Conservation (phyloP, 2,113 vertebrate genomes). For the Sceloporus undulatus region DNA sequence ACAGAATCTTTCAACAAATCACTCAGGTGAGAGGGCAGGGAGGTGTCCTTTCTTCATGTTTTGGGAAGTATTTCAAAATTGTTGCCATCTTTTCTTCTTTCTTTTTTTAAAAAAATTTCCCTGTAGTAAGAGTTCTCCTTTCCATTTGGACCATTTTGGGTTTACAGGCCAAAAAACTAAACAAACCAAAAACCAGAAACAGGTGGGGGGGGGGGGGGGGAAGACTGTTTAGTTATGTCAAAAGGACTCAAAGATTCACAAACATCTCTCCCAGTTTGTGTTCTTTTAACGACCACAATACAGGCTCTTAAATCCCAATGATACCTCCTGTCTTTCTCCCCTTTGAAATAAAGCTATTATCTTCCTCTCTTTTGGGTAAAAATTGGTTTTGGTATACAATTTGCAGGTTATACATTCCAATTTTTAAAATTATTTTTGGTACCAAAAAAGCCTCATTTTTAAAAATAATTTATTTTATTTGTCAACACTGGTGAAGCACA, state of each 20-base stretch:
- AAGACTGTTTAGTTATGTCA: conserved; percentile 56
- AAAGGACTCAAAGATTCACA: conserved; percentile 60
- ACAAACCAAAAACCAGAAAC: conserved; percentile 8
- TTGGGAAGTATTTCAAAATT: conserved; percentile 17
- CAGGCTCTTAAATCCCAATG: conserved; percentile 59
- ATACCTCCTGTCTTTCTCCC: conserved; percentile 64
- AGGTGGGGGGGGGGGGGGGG: conserved; percentile 66
- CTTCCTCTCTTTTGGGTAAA: conserved; percentile 71
- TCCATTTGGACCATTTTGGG: conserved; percentile 66
- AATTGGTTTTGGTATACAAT: conserved; percentile 77
- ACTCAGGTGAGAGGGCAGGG: conserved; percentile 61
- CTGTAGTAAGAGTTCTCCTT: conserved; percentile 69
- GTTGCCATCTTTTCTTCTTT: conserved; percentile 35
- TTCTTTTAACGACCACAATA: conserved; percentile 5
- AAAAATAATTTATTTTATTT: not conserved
- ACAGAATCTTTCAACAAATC: conserved; percentile 59
- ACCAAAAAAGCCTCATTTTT: conserved; percentile 64
- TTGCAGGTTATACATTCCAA: conserved; percentile 75
- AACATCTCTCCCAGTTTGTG: conserved; percentile 53
- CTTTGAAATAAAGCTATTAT: conserved; percentile 81
- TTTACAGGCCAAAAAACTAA: conserved; percentile 48
- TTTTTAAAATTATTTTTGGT: conserved; percentile 70
- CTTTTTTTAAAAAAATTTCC: conserved; percentile 12
- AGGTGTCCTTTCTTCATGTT: conserved; percentile 45
- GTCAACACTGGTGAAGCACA: conserved; percentile 74